Evolutionary conservation across 2,797 vertebrate genomes (phyloP).

Genomic region (Clarias laeviceps): DNA sequence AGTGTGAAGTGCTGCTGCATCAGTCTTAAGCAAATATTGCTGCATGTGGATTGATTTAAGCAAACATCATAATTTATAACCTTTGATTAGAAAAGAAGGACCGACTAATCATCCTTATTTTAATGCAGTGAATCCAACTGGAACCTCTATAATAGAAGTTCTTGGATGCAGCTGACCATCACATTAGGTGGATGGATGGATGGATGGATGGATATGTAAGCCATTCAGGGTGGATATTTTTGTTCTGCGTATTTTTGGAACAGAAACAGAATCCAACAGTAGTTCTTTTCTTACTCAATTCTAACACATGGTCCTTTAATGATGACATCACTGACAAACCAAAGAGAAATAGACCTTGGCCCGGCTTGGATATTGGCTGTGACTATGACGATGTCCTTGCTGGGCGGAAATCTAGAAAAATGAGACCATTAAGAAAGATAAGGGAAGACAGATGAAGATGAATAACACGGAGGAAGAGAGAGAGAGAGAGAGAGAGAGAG

Average conservation of each 20-base stretch:
- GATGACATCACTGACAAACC: conserved; percentile 13
- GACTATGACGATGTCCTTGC: conserved; percentile 34
- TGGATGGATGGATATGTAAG: not conserved
- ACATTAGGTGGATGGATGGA: not conserved
- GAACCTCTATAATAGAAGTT: not conserved
- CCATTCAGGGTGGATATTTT: not conserved
- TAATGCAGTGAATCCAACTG: not conserved
- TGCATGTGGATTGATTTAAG: not conserved
- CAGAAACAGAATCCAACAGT: not conserved
- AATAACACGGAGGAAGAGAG: not conserved
- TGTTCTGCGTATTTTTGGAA: not conserved
- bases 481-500: not conserved
- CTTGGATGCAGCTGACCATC: not conserved
- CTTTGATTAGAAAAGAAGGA: too few species aligned
- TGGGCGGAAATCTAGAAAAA: conserved; percentile 32
- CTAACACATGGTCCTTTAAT: not conserved
- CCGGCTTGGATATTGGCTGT: not conserved
- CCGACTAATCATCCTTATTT: not conserved
- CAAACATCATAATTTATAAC: not conserved
- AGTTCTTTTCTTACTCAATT: not conserved
- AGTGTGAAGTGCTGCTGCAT: not conserved
- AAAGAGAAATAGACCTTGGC: conserved; percentile 24
- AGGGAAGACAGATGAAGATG: conserved; percentile 29
- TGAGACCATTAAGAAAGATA: conserved; percentile 39
- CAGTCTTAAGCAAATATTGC: not conserved